Conservation (phyloP, 2,888 invertebrate genomes). For the Sphecodes monilicornis region DNA sequence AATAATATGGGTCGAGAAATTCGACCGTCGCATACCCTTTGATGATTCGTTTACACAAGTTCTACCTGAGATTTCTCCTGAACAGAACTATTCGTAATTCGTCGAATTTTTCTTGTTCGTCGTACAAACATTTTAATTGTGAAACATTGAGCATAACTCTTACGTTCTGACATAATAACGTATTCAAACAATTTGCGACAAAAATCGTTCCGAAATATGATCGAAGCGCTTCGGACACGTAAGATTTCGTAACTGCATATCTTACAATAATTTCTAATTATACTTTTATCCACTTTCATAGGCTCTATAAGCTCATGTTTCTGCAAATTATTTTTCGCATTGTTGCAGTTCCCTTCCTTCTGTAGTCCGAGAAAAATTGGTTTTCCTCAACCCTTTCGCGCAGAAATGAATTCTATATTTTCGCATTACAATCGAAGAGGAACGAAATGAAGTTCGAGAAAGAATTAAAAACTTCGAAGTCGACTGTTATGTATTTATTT, state of each 20-base stretch:
- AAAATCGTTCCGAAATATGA: not conserved
- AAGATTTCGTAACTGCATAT: not conserved
- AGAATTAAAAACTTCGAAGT: not conserved
- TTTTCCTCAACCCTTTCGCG: conserved; percentile 29
- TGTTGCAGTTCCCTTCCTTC: not conserved
- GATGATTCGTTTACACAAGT: conserved; percentile 18
- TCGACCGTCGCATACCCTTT: conserved; percentile 11
- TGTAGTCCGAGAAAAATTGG: not conserved
- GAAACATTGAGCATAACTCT: conserved; percentile 38
- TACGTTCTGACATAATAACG: conserved; percentile 13
- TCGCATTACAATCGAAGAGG: not conserved
- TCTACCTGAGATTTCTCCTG: conserved; percentile 51
- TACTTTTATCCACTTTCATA: not conserved
- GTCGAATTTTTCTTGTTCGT: conserved; percentile 19
- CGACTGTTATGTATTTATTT: not conserved
- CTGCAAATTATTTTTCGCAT: conserved; percentile 8
- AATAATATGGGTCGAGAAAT: not conserved
- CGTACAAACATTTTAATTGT: conserved; percentile 22
- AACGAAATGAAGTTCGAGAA: conserved; percentile 2
- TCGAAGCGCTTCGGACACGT: conserved; percentile 11
- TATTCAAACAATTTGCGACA: conserved; percentile 1
- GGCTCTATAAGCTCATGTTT: conserved; percentile 44
- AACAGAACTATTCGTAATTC: conserved; percentile 15
- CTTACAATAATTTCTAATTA: conserved; percentile 4
- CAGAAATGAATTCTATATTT: not conserved